phyloP scores from a whole-genome alignment of 1,140 invertebrate species.

The Pogonognathellus flavescens region DNA sequence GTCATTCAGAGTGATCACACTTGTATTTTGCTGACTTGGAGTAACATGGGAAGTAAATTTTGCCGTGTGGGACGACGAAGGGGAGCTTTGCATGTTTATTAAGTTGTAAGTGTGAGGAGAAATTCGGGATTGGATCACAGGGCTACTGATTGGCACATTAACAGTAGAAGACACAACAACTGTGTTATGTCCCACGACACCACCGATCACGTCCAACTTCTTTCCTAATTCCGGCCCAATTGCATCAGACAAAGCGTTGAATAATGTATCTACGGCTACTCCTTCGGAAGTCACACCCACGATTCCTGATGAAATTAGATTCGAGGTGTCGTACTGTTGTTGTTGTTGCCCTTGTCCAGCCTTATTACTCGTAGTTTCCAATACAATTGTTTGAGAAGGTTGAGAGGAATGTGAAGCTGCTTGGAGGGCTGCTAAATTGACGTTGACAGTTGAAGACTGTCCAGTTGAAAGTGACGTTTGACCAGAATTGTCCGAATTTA shows the following conservation, averaged over 20 bases:
- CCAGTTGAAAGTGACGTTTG: neutral
- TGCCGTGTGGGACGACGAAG: neutral
- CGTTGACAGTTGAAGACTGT: constrained; percentile 24
- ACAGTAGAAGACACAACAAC: constrained; percentile 1
- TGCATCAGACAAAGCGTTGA: constrained; percentile 57
- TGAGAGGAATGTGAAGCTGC: neutral
- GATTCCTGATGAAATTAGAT: constrained; percentile 1
- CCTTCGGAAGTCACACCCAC: constrained; percentile 17
- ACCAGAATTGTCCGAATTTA: constrained; percentile 5
- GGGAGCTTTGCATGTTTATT: constrained; percentile 31
- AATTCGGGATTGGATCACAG: neutral
- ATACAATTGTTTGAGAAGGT: constrained; percentile 21
- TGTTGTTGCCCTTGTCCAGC: neutral
- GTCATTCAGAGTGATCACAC: constrained; percentile 61
- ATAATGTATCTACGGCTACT: constrained; percentile 51
- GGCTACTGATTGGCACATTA: constrained; percentile 17
- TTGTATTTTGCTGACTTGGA: neutral
- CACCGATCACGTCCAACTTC: constrained; percentile 58
- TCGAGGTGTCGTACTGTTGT: constrained; percentile 7
- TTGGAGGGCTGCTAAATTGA: constrained; percentile 35
- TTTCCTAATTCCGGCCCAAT: constrained; percentile 60
- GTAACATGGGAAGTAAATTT: neutral
- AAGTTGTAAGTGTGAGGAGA: constrained; percentile 16
- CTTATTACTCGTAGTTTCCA: neutral
- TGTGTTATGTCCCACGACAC: neutral